phyloP scores from a whole-genome alignment of 2,797 vertebrate genomes.

The Aulostomus chinensis region DNA sequence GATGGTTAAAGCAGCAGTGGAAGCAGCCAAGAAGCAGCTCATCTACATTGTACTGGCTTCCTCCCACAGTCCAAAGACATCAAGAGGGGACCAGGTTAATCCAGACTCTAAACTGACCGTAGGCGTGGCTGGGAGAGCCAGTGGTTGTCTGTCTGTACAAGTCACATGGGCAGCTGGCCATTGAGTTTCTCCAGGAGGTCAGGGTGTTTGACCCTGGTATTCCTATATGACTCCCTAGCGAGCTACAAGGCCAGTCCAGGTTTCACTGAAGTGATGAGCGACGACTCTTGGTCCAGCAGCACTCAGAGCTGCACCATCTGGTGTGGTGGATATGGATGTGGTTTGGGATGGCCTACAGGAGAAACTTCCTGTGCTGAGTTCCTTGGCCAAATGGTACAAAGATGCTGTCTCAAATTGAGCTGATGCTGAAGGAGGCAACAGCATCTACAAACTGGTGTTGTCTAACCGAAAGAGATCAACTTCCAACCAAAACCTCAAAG shows the following conservation, averaged over 20 bases:
- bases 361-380: not conserved
- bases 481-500: slow-evolving; percentile 15
- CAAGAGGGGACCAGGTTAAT: too few relatives aligned
- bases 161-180: slow-evolving; percentile 20
- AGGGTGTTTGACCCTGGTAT: slow-evolving; percentile 23
- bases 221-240: not conserved
- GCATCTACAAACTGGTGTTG: slow-evolving; percentile 29
- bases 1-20: too few relatives aligned
- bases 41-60: too few relatives aligned
- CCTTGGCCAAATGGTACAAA: slow-evolving; percentile 13
- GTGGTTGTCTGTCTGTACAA: too few relatives aligned
- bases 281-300: slow-evolving; percentile 10
- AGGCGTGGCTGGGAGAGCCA: too few relatives aligned
- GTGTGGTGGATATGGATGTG: slow-evolving; percentile 21
- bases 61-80: too few relatives aligned
- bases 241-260: slow-evolving; percentile 24
- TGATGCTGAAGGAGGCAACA: slow-evolving; percentile 27
- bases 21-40: too few relatives aligned
- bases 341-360: not conserved
- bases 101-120: too few relatives aligned
- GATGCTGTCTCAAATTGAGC: slow-evolving; percentile 23
- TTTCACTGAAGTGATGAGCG: slow-evolving; percentile 7
- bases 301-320: slow-evolving; percentile 8
- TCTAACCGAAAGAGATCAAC: slow-evolving; percentile 17
- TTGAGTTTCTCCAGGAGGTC: slow-evolving; percentile 12